Conservation (phyloP, 2,113 vertebrate species). For the Nyctibius bracteatus region DNA sequence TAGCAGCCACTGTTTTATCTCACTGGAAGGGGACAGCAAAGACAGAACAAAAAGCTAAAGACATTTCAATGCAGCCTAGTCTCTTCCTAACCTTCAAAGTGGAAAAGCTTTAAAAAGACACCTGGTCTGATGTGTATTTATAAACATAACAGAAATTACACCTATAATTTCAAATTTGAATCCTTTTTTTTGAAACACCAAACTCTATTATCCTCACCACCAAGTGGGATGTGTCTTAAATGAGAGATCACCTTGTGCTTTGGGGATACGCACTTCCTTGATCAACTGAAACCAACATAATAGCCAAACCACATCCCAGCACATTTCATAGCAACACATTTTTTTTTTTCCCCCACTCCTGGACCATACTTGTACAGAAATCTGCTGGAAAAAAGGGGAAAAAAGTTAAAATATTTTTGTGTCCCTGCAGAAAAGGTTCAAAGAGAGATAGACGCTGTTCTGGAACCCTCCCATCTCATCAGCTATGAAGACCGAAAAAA, state of each 20-base stretch:
- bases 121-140: neutral
- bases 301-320: neutral
- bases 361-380: neutral
- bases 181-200: neutral
- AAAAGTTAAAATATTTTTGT: neutral
- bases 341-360: fast-evolving
- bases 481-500: conserved; percentile 43
- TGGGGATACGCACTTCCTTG: neutral
- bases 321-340: neutral
- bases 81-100: neutral
- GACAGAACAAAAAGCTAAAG: neutral
- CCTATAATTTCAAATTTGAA: neutral
- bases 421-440: conserved; percentile 52
- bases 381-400: neutral
- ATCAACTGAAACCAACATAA: neutral
- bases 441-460: conserved; percentile 39
- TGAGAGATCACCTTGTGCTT: neutral
- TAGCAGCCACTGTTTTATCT: neutral
- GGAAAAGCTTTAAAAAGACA: neutral
- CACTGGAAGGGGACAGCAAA: neutral
- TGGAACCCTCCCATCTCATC: conserved; percentile 24
- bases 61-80: neutral
- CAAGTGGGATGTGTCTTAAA: neutral
- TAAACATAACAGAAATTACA: neutral
- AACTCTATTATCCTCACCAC: neutral